Percentiles rank a stretch among this genome's conserved stretches.
These are phyloP conservation scores for Sebastiscus tertius DNA, from an alignment of 2,797 vertebrate species.

Conservation along the genomic window DNA sequence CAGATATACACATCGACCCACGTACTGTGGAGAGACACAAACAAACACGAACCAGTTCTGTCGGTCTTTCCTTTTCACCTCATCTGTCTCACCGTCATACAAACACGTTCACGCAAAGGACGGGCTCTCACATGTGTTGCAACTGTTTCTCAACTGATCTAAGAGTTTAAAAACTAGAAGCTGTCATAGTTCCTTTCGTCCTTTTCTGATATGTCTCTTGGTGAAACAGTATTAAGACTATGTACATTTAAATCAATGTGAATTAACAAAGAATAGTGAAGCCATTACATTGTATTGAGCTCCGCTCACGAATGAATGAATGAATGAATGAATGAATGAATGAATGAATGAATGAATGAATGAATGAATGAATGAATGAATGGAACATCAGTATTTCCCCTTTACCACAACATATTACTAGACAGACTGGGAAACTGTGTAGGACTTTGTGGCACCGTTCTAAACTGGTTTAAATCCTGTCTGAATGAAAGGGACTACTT, in stretches of 20 bases:
- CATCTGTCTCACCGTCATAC: slow-evolving; percentile 41
- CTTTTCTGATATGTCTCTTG: background rate
- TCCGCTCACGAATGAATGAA: background rate
- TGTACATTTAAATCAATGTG: background rate
- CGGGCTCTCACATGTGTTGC: background rate
- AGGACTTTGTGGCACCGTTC: background rate
- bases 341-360: no score
- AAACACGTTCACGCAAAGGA: slow-evolving; percentile 6
- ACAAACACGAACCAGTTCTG: slow-evolving; percentile 49
- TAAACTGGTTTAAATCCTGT: background rate
- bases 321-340: background rate
- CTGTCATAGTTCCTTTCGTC: background rate
- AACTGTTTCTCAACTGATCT: slow-evolving; percentile 7
- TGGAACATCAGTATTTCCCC: no score
- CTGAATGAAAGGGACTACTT: background rate
- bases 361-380: no score
- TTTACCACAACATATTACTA: background rate
- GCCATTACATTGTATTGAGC: background rate
- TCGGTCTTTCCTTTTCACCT: slow-evolving; percentile 20
- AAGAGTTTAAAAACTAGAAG: background rate
- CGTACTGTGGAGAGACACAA: slow-evolving; percentile 18
- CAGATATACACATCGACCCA: slow-evolving; percentile 28
- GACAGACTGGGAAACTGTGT: no score
- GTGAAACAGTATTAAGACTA: background rate
- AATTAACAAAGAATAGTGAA: background rate